A percentile compares a stretch with the other conserved stretches of the same genome.
phyloP scores from a whole-genome alignment of 2,113 vertebrate genomes.

The Macheiramphus alcinus region DNA sequence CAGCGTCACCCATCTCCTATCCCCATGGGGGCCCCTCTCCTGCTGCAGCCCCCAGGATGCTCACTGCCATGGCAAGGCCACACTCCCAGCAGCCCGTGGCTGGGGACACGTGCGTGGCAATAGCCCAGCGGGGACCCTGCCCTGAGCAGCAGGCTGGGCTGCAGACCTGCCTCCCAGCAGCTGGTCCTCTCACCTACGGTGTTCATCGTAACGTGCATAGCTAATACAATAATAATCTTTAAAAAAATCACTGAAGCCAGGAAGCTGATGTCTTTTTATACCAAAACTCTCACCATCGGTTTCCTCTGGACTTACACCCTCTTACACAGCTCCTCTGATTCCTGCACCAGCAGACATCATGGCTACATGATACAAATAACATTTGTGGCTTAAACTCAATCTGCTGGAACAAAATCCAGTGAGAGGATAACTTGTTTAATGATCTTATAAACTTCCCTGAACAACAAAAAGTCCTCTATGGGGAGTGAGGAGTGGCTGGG shows the following conservation, averaged over 20 bases:
- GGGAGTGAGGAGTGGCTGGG: background rate
- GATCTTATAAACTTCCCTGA: background rate
- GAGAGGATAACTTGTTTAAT: background rate
- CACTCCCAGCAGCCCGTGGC: background rate
- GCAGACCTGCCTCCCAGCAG: background rate
- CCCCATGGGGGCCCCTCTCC: background rate
- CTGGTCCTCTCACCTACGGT: background rate
- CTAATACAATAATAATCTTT: background rate
- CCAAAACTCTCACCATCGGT: background rate
- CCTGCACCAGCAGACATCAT: background rate
- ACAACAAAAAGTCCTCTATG: background rate
- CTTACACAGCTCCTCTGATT: background rate
- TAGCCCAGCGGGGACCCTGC: background rate
- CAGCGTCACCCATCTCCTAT: background rate
- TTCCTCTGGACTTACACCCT: background rate
- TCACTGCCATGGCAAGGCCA: background rate
- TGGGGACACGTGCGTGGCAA: accelerated
- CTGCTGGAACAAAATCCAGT: background rate
- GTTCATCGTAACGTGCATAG: background rate
- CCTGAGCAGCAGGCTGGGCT: background rate
- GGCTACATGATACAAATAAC: background rate
- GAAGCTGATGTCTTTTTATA: background rate
- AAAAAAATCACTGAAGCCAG: background rate
- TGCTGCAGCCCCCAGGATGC: background rate
- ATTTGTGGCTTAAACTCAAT: background rate